Base-by-base conservation (phyloP, 1,140 invertebrate genomes). In the Neodiprion fabricii region DNA sequence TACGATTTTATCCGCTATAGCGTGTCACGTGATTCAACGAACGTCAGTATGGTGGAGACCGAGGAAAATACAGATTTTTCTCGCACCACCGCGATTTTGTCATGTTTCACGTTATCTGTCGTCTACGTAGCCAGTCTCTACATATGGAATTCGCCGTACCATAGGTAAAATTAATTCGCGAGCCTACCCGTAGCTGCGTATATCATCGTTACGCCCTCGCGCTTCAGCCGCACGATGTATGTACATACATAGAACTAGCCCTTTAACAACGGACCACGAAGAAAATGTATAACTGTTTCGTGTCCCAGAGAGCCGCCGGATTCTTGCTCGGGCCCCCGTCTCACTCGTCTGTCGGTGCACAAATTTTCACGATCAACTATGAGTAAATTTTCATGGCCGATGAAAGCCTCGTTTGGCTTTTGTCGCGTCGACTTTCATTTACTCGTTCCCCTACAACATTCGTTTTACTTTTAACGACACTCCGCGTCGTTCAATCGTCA, bases 61-160 rank as follows among this genome's bases (percentile, higher is more conserved):
- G 70, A 71, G 65, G 72, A 80, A 78, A 84, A 81, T 81, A 80
- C 70, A 75, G 79, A 84, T 74, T 81, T 79, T 67, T 78, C 78
- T 75, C 87, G 87, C 75, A 73, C 80, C 40, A 78, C 74, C 71
- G 84, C 91, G 47, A 87, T 92, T 73, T 82, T 88, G 72, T 90
- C 93, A 81, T 95, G 94, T 86, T 87, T 95, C 76, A 86, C 92
- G 71, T 89, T 96, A 76, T 94, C 95, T 7, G 80, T 94, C 75
- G 87, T 92, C 47, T 97, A 95, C 89, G 94, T 97, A 73, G 92
- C 91, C 23, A 96, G 95, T 86, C 90, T 97, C 67, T 96, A 96
- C 84, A 90, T 96, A 71, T 96, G 95, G 95, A 93, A 91, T 76
- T 92, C 91, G 28, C 91, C 91, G 77, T 90, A 93, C 78, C 90